These are phyloP conservation scores for Tragulus kanchil DNA, from an alignment of 2,113 vertebrate species.

Conservation along the genomic window DNA sequence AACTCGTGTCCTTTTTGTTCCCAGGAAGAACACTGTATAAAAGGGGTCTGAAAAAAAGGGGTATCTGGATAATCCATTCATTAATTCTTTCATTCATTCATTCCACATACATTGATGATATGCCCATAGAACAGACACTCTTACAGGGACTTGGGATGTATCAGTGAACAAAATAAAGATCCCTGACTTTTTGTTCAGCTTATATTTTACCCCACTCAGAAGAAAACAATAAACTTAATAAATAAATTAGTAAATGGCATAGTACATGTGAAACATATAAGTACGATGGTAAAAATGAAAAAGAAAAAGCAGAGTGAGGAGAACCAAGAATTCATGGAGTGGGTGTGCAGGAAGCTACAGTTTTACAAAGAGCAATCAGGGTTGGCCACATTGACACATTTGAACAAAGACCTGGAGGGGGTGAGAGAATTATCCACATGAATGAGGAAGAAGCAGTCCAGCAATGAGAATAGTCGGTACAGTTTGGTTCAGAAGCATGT, in stretches of 20 bases:
- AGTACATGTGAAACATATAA: neutral
- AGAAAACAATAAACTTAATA: neutral
- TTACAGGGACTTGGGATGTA: neutral
- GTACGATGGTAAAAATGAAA: neutral
- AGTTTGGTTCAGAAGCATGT: neutral
- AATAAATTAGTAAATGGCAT: neutral
- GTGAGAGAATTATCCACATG: neutral
- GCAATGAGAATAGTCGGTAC: neutral
- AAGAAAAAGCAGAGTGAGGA: neutral
- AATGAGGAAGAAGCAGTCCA: neutral
- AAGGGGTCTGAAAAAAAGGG: neutral
- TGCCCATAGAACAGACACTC: neutral
- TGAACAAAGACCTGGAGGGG: neutral
- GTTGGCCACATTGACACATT: neutral
- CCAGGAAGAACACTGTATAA: neutral
- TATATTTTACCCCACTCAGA: neutral
- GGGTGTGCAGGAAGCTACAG: neutral
- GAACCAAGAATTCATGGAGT: neutral
- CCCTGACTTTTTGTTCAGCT: neutral
- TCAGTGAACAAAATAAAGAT: neutral
- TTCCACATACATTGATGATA: neutral
- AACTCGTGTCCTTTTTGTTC: neutral
- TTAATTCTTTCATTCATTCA: neutral
- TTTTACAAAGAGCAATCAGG: neutral
- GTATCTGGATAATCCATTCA: neutral